Percentiles rank a stretch among this genome's conserved stretches.
Conservation (phyloP, 2,113 vertebrate genomes). For the mouse (Mus musculus) region GRCm39 chr12:39791001-39791500, state of each 20-base stretch:
- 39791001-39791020: background rate
- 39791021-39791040: background rate
- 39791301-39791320: slow-evolving; percentile 46
- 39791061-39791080: background rate
- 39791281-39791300: background rate
- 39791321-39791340: background rate
- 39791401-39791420: background rate
- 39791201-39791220: background rate
- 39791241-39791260: slow-evolving; percentile 13
- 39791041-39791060: background rate
- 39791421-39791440: slow-evolving; percentile 65
- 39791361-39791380: slow-evolving; percentile 35
- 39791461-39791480: slow-evolving; percentile 59
- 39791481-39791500: slow-evolving; percentile 54
- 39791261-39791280: background rate
- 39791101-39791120: accelerated
- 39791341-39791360: background rate
- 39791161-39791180: background rate
- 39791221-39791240: slow-evolving; percentile 11
- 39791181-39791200: background rate
- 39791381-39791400: slow-evolving; percentile 54
- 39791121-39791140: background rate
- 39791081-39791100: background rate
- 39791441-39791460: slow-evolving; percentile 35
- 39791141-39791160: background rate